phyloP scores from a whole-genome alignment of 92 coral and sea anemone genomes.

The Isaurus tuberculatus region DNA sequence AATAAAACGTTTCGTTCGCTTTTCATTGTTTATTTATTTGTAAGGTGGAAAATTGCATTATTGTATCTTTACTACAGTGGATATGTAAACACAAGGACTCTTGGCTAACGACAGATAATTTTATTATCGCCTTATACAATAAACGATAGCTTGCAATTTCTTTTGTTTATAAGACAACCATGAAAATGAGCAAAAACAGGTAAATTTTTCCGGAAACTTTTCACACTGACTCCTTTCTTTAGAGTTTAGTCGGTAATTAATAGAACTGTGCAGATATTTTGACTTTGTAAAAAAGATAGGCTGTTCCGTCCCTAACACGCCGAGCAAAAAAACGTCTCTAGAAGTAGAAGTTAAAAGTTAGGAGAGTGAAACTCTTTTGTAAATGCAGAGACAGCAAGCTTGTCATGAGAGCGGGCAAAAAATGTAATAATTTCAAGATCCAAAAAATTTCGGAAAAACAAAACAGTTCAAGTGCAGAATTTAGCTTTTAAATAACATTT shows the following conservation, averaged over 20 bases:
- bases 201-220: neutral
- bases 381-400: neutral
- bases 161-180: neutral
- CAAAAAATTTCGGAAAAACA: neutral
- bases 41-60: neutral
- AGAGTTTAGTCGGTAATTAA: neutral
- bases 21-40: neutral
- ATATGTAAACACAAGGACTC: constrained; percentile 38
- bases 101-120: constrained; percentile 18
- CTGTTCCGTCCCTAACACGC: constrained; percentile 6
- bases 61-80: constrained; percentile 8
- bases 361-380: constrained; percentile 1
- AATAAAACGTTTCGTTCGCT: neutral
- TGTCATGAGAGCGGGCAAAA: constrained; percentile 16
- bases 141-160: neutral
- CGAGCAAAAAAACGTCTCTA: neutral
- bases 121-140: constrained; percentile 16
- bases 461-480: neutral
- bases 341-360: neutral
- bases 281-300: neutral
- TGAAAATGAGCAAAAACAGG: neutral
- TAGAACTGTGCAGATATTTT: constrained; percentile 2
- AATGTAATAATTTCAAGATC: neutral
- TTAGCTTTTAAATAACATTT: neutral
- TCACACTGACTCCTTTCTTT: neutral